These are phyloP conservation scores for Rambutsinella grinnellia DNA, from an alignment of 2,888 invertebrate species.

Conservation along the genomic window DNA sequence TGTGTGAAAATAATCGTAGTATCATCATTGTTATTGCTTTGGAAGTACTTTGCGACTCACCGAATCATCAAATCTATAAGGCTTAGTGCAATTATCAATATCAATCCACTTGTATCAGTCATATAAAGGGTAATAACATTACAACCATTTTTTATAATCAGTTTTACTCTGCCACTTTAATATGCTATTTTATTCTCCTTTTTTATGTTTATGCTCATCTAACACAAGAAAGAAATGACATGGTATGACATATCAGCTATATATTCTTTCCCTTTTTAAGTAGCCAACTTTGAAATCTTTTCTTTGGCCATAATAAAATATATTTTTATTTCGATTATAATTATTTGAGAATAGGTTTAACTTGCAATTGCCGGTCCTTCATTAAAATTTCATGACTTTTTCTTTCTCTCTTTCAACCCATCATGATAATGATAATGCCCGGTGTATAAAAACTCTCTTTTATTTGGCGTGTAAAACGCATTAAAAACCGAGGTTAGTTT, in stretches of 20 bases:
- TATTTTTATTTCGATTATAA: slow-evolving; percentile 40
- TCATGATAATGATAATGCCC: slow-evolving; percentile 19
- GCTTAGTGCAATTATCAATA: too few relatives aligned
- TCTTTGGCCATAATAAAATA: slow-evolving; percentile 29
- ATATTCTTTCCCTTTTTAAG: slow-evolving; percentile 7
- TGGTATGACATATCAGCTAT: not conserved
- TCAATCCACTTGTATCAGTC: too few relatives aligned
- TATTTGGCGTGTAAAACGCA: not conserved
- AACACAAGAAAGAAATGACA: slow-evolving; percentile 26
- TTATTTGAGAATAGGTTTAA: slow-evolving; percentile 27
- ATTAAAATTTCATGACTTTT: slow-evolving; percentile 46
- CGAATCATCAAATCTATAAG: slow-evolving; percentile 5
- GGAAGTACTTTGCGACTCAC: slow-evolving; percentile 8
- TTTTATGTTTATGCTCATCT: slow-evolving; percentile 20
- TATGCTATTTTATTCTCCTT: slow-evolving; percentile 12
- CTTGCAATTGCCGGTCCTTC: slow-evolving; percentile 45
- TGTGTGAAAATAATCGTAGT: slow-evolving; percentile 37
- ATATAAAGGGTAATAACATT: too few relatives aligned
- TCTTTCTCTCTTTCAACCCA: slow-evolving; percentile 17
- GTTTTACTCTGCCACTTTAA: slow-evolving; percentile 23
- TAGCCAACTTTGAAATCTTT: too few relatives aligned
- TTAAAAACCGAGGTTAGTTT: not conserved
- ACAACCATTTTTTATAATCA: too few relatives aligned
- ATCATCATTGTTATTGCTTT: slow-evolving; percentile 31
- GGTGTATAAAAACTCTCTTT: not conserved